phyloP scores from a whole-genome alignment of 2,888 invertebrate genomes.

The Gerris lacustris region DNA sequence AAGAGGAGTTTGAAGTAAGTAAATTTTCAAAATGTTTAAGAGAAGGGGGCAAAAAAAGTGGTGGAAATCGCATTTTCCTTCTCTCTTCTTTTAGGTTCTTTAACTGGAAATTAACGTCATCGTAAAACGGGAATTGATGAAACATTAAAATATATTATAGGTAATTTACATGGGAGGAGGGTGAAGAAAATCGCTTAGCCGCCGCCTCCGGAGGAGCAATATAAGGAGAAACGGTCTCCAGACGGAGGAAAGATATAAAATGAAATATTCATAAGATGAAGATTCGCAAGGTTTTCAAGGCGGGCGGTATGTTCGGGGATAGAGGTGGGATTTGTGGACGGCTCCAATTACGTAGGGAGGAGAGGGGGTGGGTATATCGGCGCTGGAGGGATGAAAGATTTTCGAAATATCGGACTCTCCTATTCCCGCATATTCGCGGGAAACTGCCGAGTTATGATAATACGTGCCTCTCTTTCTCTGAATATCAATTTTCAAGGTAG shows the following conservation, averaged over 20 bases:
- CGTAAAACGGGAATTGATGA: neutral
- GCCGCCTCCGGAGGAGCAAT: neutral
- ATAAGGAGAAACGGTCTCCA: neutral
- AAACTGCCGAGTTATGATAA: slow-evolving; percentile 3
- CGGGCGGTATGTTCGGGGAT: neutral
- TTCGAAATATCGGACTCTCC: neutral
- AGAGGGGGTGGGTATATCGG: neutral
- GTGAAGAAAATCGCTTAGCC: neutral
- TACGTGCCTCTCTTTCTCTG: neutral
- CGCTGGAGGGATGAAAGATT: neutral
- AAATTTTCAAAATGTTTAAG: no score
- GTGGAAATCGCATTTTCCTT: no score
- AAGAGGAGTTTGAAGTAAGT: no score
- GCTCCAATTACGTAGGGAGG: neutral
- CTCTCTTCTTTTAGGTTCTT: neutral
- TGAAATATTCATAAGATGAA: slow-evolving; percentile 3
- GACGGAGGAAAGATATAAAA: neutral
- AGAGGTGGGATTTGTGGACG: neutral
- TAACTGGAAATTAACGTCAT: slow-evolving; percentile 2
- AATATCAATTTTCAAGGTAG: neutral
- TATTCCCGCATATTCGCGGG: no score
- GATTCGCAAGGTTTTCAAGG: neutral
- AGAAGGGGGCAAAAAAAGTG: no score
- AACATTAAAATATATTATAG: neutral
- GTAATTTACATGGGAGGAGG: neutral